Conservation (phyloP, 2,888 invertebrate genomes). For the Acanthosepion lycidas region DNA sequence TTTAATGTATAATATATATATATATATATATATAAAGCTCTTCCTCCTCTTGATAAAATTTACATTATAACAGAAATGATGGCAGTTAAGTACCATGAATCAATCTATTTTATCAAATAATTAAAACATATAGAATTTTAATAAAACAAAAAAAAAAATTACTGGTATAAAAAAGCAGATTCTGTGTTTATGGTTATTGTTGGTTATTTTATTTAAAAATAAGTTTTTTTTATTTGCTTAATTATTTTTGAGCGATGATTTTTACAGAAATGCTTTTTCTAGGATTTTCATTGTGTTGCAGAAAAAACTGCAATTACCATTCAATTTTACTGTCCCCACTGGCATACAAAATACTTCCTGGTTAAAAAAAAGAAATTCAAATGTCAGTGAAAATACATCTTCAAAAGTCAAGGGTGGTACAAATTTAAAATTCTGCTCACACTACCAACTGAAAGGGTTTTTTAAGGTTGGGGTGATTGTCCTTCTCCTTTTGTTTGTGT, state of each 20-base stretch:
- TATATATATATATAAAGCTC: too few relatives aligned
- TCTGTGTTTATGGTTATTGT: background rate
- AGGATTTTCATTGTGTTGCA: background rate
- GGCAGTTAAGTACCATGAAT: background rate
- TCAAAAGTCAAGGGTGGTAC: background rate
- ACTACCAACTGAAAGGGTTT: background rate
- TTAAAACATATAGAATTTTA: background rate
- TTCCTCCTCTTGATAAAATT: too few relatives aligned
- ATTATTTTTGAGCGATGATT: background rate
- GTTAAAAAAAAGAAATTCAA: background rate
- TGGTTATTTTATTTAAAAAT: background rate
- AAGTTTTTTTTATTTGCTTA: background rate
- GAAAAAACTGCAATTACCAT: background rate
- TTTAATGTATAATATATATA: too few relatives aligned
- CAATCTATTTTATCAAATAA: background rate
- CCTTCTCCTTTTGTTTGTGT: background rate
- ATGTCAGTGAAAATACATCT: background rate
- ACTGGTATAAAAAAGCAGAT: background rate
- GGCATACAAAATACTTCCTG: background rate
- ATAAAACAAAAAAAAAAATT: background rate
- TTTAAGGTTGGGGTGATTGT: background rate
- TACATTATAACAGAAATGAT: background rate
- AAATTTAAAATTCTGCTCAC: background rate
- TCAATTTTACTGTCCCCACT: background rate
- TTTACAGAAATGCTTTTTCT: background rate